Conservation (phyloP, 2,113 vertebrate genomes). For the Excalfactoria chinensis region DNA sequence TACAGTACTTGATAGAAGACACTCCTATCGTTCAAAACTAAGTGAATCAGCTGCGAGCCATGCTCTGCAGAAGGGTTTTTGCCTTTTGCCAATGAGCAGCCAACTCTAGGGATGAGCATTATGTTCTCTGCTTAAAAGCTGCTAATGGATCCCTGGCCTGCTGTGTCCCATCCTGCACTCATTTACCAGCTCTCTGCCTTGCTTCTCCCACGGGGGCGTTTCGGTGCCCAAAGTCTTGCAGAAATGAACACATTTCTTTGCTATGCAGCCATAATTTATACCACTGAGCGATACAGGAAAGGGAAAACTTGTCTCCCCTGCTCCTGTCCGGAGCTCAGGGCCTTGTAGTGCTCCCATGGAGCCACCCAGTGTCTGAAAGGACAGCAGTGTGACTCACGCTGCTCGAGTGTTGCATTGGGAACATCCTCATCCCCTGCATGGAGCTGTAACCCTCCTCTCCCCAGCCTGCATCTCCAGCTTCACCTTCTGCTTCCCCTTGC, state of each 20-base stretch:
- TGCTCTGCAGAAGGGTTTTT: not conserved
- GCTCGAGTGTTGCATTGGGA: no score
- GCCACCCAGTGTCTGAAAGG: no score
- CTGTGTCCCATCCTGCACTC: not conserved
- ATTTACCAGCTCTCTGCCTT: not conserved
- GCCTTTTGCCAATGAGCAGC: not conserved
- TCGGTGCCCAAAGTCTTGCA: not conserved
- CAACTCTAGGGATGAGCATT: not conserved
- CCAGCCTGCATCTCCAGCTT: not conserved
- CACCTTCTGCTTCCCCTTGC: not conserved
- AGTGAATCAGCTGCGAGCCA: not conserved
- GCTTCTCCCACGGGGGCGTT: not conserved
- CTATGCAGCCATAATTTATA: accelerated
- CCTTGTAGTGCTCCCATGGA: no score
- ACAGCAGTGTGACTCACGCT: no score
- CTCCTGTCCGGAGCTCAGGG: not conserved
- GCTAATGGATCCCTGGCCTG: not conserved
- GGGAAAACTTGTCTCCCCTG: not conserved
- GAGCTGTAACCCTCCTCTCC: not conserved
- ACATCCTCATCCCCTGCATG: not conserved
- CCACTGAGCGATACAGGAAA: not conserved
- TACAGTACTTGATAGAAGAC: not conserved
- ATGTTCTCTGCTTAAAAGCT: not conserved
- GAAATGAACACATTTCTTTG: not conserved
- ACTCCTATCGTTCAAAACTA: accelerated